Conservation (phyloP, 1,140 invertebrate genomes). For the Zaprionus ornatus region DNA sequence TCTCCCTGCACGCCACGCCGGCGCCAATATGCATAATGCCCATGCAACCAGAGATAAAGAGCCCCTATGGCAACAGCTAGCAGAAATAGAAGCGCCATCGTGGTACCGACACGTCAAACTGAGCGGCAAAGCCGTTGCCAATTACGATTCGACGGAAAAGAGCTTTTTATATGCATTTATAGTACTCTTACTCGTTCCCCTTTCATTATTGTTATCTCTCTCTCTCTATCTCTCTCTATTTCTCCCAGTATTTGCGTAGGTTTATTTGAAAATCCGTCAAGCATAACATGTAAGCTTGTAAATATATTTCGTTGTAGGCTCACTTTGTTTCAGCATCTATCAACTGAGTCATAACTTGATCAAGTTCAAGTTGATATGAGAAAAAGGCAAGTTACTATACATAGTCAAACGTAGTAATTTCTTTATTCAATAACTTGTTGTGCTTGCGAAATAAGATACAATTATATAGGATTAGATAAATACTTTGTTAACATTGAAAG, state of each 20-base stretch:
- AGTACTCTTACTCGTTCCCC: neutral
- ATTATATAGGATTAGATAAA: too few relatives aligned
- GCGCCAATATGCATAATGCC: conserved; percentile 83
- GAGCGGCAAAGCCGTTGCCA: neutral
- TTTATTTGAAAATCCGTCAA: neutral
- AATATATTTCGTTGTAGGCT: neutral
- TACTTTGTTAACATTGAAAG: neutral
- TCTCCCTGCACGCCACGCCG: conserved; percentile 78
- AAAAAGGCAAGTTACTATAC: neutral
- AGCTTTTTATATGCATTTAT: conserved; percentile 31
- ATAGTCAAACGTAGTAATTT: too few relatives aligned
- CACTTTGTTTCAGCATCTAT: neutral
- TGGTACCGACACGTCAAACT: conserved; percentile 12
- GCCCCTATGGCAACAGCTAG: conserved; percentile 6
- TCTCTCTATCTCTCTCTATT: neutral
- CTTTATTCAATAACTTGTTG: neutral
- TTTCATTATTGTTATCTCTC: neutral
- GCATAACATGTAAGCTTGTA: neutral
- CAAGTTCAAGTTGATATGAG: neutral
- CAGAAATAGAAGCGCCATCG: conserved; percentile 41
- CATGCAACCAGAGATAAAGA: conserved; percentile 41
- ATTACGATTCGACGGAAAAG: too few relatives aligned
- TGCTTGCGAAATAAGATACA: too few relatives aligned
- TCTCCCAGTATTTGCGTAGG: neutral
- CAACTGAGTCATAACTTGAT: neutral